Evolutionary conservation across 2,797 vertebrate species (phyloP).

Genomic region (Benthosema pterotum): DNA sequence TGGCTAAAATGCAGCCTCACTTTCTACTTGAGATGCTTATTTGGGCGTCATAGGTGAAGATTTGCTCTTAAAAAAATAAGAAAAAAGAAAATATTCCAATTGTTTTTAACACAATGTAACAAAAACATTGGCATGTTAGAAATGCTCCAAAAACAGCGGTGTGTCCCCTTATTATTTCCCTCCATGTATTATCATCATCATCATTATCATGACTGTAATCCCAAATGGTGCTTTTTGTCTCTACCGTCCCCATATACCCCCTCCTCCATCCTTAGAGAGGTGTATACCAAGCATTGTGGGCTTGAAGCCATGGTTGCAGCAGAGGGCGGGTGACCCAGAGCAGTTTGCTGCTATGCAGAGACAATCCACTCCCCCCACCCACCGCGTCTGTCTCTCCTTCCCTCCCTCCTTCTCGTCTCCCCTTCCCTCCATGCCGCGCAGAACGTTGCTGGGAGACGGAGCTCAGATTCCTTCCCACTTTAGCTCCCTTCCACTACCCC

Average conservation of each 20-base stretch:
- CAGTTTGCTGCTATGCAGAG: slow-evolving; percentile 84
- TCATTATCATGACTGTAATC: no score
- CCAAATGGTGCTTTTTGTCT: neutral
- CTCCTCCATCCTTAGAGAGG: slow-evolving; percentile 40
- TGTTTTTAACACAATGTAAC: no score
- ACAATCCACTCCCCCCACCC: slow-evolving; percentile 47
- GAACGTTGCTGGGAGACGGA: slow-evolving; percentile 62
- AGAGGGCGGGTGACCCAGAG: slow-evolving; percentile 76
- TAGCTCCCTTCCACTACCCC: neutral
- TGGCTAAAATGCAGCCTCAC: no score
- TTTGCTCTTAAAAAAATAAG: no score
- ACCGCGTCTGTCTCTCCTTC: slow-evolving; percentile 22
- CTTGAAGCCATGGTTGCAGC: slow-evolving; percentile 78
- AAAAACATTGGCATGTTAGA: no score
- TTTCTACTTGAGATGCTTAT: no score
- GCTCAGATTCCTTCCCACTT: slow-evolving; percentile 47
- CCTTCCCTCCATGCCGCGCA: slow-evolving; percentile 47
- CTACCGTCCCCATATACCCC: neutral
- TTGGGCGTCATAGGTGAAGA: no score
- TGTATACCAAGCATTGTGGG: slow-evolving; percentile 70
- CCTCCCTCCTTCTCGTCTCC: slow-evolving; percentile 21
- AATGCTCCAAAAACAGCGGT: no score
- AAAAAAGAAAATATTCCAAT: no score
- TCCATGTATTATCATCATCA: no score
- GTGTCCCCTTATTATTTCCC: no score